Percentiles rank a stretch among this genome's conserved stretches.
These are phyloP conservation scores for Callocephalon fimbriatum DNA, from an alignment of 2,113 vertebrate genomes.

Conservation along the genomic window DNA sequence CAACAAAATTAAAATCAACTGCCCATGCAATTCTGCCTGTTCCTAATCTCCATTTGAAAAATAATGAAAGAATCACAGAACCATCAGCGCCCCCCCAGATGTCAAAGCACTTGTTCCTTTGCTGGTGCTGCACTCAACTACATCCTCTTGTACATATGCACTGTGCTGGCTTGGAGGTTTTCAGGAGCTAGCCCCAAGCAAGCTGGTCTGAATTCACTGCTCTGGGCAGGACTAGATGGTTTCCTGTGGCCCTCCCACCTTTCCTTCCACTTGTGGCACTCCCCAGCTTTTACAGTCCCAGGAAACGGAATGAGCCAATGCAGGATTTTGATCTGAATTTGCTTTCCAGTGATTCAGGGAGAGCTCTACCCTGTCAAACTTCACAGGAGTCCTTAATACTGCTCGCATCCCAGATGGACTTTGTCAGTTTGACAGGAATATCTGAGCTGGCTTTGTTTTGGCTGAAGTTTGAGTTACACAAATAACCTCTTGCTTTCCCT, in stretches of 20 bases:
- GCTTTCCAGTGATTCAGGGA: background rate
- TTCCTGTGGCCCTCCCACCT: background rate
- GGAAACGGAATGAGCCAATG: background rate
- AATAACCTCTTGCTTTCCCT: background rate
- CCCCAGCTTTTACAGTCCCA: background rate
- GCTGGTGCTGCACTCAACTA: accelerated
- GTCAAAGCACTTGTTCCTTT: background rate
- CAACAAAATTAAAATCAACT: background rate
- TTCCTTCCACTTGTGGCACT: background rate
- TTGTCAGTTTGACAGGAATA: background rate
- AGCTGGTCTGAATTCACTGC: background rate
- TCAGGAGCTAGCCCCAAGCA: background rate
- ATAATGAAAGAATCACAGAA: background rate
- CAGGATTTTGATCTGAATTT: background rate
- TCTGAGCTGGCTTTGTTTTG: background rate
- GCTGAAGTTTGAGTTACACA: background rate
- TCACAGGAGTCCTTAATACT: background rate
- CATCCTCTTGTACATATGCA: background rate
- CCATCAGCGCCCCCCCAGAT: background rate
- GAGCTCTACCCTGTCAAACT: background rate
- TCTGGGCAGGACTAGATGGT: background rate
- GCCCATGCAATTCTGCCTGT: background rate
- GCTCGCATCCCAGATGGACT: background rate
- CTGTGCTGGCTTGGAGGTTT: background rate
- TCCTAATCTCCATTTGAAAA: background rate